Base-by-base conservation (phyloP, 2,888 invertebrate species). In the Alsophila aescularia region DNA sequence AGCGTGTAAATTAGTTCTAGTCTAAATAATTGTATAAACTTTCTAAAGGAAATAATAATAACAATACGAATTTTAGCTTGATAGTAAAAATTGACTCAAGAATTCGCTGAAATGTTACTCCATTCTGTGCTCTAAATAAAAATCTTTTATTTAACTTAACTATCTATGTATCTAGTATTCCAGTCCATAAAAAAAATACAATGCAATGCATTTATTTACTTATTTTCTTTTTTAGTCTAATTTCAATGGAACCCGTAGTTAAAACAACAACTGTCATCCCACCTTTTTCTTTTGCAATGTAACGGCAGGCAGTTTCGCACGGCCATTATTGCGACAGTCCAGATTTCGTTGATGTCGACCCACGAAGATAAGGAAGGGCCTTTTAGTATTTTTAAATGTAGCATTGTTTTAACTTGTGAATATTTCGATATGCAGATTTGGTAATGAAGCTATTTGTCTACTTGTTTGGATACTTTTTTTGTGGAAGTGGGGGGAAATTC, bases 251-350 rank as follows among this genome's bases (percentile, higher is more conserved):
- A 32, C 12, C 32, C 13, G 3, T 32, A 13, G 6, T 2, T 3
- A 12, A 48, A 41, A 52, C 15, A 21, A 15, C 13, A 48, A 36
- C 41, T 58, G 55, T 56, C 56, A 48, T n/a, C 45, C 70, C 53
- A 70, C 73, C 79, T 79, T 83, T 80, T 81, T 80, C 73, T 85
- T 76, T 73, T 60, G 81, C 83, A 85, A 88, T n/a, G n/a, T 70
- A 62, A 9, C 32, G 29, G 12, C 37, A n/a, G 59, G 64, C 61
- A 63, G 73, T 77, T 87, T 90, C 90, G 79, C 90, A 90, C 90
- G 87, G 81, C 76, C 81, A 79, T 79, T 73, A 74, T 87, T 87
- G 85, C 87, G 87, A 89, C 87, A 88, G 72, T 75, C 70, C 66
- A 77, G 76, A 81, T 85, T 85, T 83, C 75, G 79, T 81, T 66